These are phyloP conservation scores for Papilio glaucus DNA, from an alignment of 1,140 invertebrate species.

Conservation along the genomic window DNA sequence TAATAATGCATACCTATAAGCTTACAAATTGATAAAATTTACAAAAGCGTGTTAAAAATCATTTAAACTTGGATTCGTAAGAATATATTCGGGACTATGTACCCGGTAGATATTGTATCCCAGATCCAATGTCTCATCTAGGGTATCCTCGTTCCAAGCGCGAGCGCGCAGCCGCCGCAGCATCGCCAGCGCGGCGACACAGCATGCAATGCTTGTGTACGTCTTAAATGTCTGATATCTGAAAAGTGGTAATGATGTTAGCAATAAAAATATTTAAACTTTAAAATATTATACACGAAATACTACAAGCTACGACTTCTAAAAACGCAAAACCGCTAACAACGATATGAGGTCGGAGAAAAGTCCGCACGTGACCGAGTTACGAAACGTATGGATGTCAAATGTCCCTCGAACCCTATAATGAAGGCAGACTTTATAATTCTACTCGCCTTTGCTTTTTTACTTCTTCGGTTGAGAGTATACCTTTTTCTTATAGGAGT, in stretches of 20 bases:
- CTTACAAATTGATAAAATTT: too few relatives aligned
- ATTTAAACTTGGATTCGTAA: not conserved
- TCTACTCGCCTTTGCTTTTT: too few relatives aligned
- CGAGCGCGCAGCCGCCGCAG: slow-evolving; percentile 60
- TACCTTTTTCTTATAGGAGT: too few relatives aligned
- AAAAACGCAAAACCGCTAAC: too few relatives aligned
- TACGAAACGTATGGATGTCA: not conserved
- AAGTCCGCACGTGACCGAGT: not conserved
- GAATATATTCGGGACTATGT: slow-evolving; percentile 21
- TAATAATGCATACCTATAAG: too few relatives aligned
- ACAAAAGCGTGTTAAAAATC: too few relatives aligned
- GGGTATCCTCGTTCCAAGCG: slow-evolving; percentile 73
- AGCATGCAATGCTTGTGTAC: slow-evolving; percentile 63
- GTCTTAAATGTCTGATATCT: slow-evolving; percentile 72
- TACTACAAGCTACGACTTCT: too few relatives aligned
- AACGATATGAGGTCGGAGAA: not conserved
- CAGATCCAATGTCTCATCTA: slow-evolving; percentile 71
- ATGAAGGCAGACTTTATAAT: not conserved
- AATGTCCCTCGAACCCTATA: not conserved
- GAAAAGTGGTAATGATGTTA: not conserved
- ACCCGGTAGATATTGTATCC: slow-evolving; percentile 72
- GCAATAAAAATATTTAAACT: not conserved
- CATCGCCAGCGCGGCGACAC: slow-evolving; percentile 64
- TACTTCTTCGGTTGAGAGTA: too few relatives aligned
- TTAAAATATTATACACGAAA: too few relatives aligned